Base-by-base conservation (phyloP, 2,113 vertebrate species). In the Brevimyrus niger region DNA sequence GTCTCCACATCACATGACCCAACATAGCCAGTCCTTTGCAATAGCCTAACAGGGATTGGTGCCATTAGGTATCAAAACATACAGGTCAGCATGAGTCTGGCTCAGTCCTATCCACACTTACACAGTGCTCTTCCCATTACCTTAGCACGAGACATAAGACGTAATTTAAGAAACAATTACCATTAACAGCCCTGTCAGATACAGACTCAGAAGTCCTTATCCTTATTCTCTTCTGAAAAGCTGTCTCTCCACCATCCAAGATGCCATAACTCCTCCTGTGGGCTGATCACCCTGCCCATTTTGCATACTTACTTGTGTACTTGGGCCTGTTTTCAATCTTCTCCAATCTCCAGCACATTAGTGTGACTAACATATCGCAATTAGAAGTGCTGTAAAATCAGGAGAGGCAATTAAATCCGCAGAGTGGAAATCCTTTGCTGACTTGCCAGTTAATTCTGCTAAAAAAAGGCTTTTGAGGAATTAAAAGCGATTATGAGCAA, bases 361-460 rank as follows among this genome's bases (percentile, higher is more conserved):
- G 69, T 55, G 48, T 21, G 55, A 89, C 48, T 80, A 89, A 89
- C 88, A 89, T 42, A 10, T 11, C 50, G 73, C 69, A 50, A 83
- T 82, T 23, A 88, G 38, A 89, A 82, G 31, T 10, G 35, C 48
- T 80, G 76, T 89, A 83, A 89, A 89, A 48, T 88, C 88, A 89
- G 21, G 73, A 89, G 50, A 89, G 88, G 73, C 88, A 53, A 35
- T 76, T 88, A 88, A 88, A 88, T 80, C n/a, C 88, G 38, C 50
- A 55, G 69, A 23, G 73, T 27, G 69, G 73, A n/a, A 82, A 42
- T 38, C 47, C 73, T 89, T 89, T 89, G 73, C 82, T 89, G 88
- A 4, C 73, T 82, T 51, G 46, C 48, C 50, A 50, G 73, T 55
- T 82, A 83, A 89, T 82, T 73, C 21, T n/a, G 73, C 15, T 38